Base-by-base conservation (phyloP, 1,140 invertebrate species). In the Limonius californicus region DNA sequence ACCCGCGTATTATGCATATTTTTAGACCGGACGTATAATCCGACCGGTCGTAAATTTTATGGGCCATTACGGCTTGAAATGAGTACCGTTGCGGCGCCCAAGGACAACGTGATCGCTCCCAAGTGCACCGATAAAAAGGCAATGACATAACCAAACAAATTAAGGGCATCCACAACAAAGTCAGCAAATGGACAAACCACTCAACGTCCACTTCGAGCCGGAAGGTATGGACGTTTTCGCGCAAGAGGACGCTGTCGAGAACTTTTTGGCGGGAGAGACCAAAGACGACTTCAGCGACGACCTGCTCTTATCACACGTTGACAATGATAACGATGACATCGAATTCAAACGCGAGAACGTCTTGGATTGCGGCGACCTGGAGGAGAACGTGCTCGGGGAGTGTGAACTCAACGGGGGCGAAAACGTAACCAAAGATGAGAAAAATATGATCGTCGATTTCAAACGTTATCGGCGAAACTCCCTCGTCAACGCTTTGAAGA, bases 181-280 rank as follows among this genome's bases (percentile, higher is more conserved):
- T 54, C 2, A 54, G 21, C 20, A 55, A 55, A 32, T 55, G 27
- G 18, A 32, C 53, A 55, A 55, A 55, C 53, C 53, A 12, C 14
- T 55, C 3, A 39, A 39, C n/a, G n/a, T 9, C 35, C 35, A 9
- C 2, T 39, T 39, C n/a, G 53, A 23, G 8, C n/a, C 53, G 18
- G 21, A n/a, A n/a, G 27, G 2, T 27, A 55, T 23, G 53, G 53
- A 23, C 9, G 53, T 55, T 32, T 55, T 55, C n/a, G 11, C 62
- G 59, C 55, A 54, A 68, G 66, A 66, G 66, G 68, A 64, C 61
- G 64, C 66, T 62, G 64, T 66, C 9, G 66, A 68, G 9, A 54
- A 61, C 54, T 62, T 68, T 64, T 68, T 68, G 61, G 68, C 66
- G 68, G 68, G 66, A 68, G 62, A 59, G 19, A 30, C 15, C 9